These are phyloP conservation scores for Hyalella azteca DNA, from an alignment of 2,888 invertebrate species.

Conservation along the genomic window DNA sequence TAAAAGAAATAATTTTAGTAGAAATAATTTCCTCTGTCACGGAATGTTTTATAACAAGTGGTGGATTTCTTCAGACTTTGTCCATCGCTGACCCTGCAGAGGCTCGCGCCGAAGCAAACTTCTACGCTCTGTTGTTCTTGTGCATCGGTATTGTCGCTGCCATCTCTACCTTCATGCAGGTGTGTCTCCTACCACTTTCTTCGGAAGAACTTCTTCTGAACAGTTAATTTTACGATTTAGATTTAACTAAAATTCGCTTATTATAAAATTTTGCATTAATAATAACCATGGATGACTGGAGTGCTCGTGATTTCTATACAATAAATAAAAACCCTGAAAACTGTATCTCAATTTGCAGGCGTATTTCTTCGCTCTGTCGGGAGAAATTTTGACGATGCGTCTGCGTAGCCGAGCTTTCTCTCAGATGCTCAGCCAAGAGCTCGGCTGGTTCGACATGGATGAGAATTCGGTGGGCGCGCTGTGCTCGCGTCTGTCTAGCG, in stretches of 20 bases:
- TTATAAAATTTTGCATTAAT: too few species aligned
- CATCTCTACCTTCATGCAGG: conserved; percentile 68
- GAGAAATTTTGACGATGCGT: conserved; percentile 78
- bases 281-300: too few species aligned
- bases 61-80: conserved; percentile 68
- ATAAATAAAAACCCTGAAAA: too few species aligned
- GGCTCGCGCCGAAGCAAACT: conserved; percentile 69
- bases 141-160: conserved; percentile 73
- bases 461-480: conserved; percentile 77
- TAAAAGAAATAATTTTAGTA: too few species aligned
- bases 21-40: too few species aligned
- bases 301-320: too few species aligned
- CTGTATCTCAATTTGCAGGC: conserved; percentile 66
- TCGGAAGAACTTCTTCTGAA: too few species aligned
- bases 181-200: too few species aligned
- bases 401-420: conserved; percentile 73
- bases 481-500: conserved; percentile 76
- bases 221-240: too few species aligned
- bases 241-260: too few species aligned
- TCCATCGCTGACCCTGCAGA: conserved; percentile 67
- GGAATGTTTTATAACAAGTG: too few species aligned
- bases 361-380: conserved; percentile 77
- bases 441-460: conserved; percentile 64
- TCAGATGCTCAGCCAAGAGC: conserved; percentile 75
- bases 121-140: conserved; percentile 73